Evolutionary conservation across 64 coral and sea anemone genomes (phyloP).

Genomic region (Dendronephthya gigantea): DNA sequence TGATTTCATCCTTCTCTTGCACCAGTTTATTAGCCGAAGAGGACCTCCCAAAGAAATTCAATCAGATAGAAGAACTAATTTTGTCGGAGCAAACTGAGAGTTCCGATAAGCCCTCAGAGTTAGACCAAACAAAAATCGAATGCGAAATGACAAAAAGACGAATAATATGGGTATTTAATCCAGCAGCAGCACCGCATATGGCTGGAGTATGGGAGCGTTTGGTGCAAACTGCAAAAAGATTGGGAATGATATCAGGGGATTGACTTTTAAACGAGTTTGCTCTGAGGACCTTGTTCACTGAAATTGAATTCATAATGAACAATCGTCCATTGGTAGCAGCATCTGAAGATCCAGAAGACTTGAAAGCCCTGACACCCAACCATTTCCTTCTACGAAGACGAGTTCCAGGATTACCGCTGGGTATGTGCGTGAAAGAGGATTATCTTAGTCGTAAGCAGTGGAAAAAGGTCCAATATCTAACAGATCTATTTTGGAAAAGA

Average conservation of each 20-base stretch:
- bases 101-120: slow-evolving; percentile 35
- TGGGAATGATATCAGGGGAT: background rate
- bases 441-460: background rate
- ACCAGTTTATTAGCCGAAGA: slow-evolving; percentile 47
- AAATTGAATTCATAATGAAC: slow-evolving; percentile 52
- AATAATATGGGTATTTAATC: slow-evolving; percentile 52
- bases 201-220: slow-evolving; percentile 56
- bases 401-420: slow-evolving; percentile 15
- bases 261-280: slow-evolving; percentile 30
- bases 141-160: slow-evolving; percentile 39
- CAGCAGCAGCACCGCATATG: slow-evolving; percentile 55
- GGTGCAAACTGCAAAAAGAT: slow-evolving; percentile 23
- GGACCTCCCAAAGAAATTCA: slow-evolving; percentile 51
- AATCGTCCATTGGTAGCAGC: slow-evolving; percentile 16
- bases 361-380: slow-evolving; percentile 23
- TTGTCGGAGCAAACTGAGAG: slow-evolving; percentile 60
- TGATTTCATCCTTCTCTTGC: slow-evolving; percentile 48
- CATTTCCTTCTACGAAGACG: slow-evolving; percentile 32
- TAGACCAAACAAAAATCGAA: slow-evolving; percentile 41
- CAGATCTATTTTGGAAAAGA: slow-evolving; percentile 10
- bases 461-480: background rate
- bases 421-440: slow-evolving; percentile 15
- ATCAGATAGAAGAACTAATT: slow-evolving; percentile 72
- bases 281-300: slow-evolving; percentile 41
- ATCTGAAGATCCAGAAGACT: background rate